Base-by-base conservation (phyloP, 2,888 invertebrate species). In the Tiliacea citrago region DNA sequence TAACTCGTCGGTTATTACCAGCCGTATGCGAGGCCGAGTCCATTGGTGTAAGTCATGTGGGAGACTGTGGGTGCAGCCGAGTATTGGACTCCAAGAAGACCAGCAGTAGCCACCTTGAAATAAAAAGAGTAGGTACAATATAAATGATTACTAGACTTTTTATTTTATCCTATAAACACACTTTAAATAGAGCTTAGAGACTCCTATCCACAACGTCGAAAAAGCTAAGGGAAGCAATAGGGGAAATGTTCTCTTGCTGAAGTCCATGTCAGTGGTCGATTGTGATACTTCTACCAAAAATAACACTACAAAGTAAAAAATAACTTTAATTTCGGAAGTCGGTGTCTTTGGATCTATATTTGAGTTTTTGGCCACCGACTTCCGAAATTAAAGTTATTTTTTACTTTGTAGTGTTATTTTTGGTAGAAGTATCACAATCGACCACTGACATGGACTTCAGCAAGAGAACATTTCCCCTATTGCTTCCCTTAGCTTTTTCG, bases 51-150 rank as follows among this genome's bases (percentile, higher is more conserved):
- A 62, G 96, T 96, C 96, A 97, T 97, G 91, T 97, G 97, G n/a
- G 97, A 97, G 3, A 97, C 97, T 24, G 97, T 95, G 16, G 97
- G 97, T 21, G 97, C 97, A 51, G 97, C 96, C 21, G 97, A 97
- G 87, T 97, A 97, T 0, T 97, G 97, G 29, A 97, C 97, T 57
- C 97, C 97, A n/a, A 97, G 93, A 58, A 97, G 95, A 24, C 96
- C 96, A 63, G 96, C 96, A 70, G 94, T 91, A 24, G 96, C 95
- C n/a, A 97, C 96, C 95, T 97, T 60, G 5, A 1, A 24, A 18
- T 68, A 72, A 88, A 87, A 63, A 62, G 24, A 57, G 67, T 57
- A 76, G 7, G 42, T 42, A 42, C n/a, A 39, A 39, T 39, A 39
- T 39, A 39, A n/a, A n/a, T n/a, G n/a, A n/a, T 29, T 29, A 2